Base-by-base conservation (phyloP, 1,140 invertebrate species). In the Spodoptera frugiperda region DNA sequence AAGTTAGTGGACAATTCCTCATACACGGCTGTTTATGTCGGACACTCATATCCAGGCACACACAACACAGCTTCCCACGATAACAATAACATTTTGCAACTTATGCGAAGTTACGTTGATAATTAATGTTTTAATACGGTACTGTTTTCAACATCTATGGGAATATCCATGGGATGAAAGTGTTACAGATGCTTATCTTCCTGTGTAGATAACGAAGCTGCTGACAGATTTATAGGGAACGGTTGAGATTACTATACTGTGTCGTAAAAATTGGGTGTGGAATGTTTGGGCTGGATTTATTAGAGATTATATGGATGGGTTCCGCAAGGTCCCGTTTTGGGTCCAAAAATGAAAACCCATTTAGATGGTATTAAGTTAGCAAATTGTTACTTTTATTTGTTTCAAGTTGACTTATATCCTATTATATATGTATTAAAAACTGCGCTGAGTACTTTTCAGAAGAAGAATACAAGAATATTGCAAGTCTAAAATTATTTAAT, bases 121-220 rank as follows among this genome's bases (percentile, higher is more conserved):
- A 61, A 61, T 61, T 61, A 61, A 61, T 59, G 55, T 61, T 61
- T 44, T 61, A 44, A 61, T 59, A 33, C 55, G 2, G 30, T 61
- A 33, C 55, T 10, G 30, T 61, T 61, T 61, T 39, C 57, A 5
- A 61, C 57, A 39, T 61, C 30, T 59, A 61, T 61, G 57, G 57
- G 57, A 61, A 44, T 61, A 61, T 61, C 57, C 33, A 61, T 61
- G 57, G 53, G 57, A 10, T 61, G 57, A 61, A 61, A 61, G 57
- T 61, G 30, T 61, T 33, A 30, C 57, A 61, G 57, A 61, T 61
- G 30, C 30, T 17, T 61, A 61, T 61, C 57, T 44, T 61, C 57
- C 57, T 55, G 10, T 55, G 54, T 55, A 55, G 57, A 33, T 61
- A n/a, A 61, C 17, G 57, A 61, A 61, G n/a, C 25, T 30, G 25